Evolutionary conservation across 2,113 vertebrate genomes (phyloP).

Genomic region (Kryptolebias marmoratus): DNA sequence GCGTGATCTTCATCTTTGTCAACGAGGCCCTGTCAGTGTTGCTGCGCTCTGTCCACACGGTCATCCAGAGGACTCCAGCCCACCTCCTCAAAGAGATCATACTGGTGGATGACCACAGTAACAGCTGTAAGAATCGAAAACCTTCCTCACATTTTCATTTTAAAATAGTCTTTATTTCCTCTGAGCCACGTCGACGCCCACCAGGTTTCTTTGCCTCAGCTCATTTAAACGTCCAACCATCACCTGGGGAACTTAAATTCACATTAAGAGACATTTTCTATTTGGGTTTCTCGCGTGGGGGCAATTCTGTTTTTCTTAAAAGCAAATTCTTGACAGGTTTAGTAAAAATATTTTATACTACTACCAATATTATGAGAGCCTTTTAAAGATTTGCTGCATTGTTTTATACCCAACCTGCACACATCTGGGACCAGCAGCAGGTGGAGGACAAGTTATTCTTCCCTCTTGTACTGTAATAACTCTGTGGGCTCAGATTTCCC

Average conservation of each 20-base stretch:
- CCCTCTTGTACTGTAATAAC: background rate
- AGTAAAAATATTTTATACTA: background rate
- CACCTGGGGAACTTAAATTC: background rate
- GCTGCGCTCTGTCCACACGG: constrained; percentile 91
- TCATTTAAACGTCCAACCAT: background rate
- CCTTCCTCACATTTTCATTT: background rate
- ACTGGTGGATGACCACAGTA: constrained; percentile 95
- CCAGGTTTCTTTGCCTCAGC: background rate
- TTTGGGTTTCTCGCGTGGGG: background rate
- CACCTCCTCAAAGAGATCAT: constrained; percentile 96
- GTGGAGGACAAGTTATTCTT: background rate
- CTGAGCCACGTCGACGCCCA: background rate
- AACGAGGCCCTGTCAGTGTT: constrained; percentile 94
- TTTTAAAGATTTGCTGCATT: background rate
- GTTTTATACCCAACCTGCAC: background rate
- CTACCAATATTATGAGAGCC: background rate
- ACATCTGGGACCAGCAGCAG: background rate
- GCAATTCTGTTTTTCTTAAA: background rate
- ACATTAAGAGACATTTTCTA: background rate
- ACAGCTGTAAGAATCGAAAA: constrained; percentile 81
- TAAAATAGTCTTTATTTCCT: background rate
- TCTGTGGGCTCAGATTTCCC: constrained; percentile 10
- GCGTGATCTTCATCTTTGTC: constrained; percentile 95
- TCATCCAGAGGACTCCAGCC: constrained; percentile 88
- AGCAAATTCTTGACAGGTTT: background rate